Evolutionary conservation across 2,888 invertebrate species (phyloP).

Genomic region (Eumacrocentrus americanus): DNA sequence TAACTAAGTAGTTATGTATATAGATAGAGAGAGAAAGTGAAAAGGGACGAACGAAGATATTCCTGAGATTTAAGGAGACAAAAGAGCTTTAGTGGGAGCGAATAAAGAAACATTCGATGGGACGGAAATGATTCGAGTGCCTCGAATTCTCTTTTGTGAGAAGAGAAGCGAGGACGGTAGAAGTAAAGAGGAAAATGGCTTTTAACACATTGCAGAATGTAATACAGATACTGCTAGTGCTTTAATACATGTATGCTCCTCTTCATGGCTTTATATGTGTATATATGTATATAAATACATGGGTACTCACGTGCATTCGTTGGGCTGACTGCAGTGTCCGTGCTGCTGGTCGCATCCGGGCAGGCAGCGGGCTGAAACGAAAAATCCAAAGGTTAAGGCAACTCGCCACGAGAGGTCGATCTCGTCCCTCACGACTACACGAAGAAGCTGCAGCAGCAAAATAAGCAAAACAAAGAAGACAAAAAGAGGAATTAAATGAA

Average conservation of each 20-base stretch:
- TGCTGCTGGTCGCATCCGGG: constrained; percentile 90
- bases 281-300: background rate
- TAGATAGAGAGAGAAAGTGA: too few species aligned
- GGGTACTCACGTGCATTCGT: constrained; percentile 92
- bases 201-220: too few species aligned
- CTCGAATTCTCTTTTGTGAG: background rate
- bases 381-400: constrained; percentile 59
- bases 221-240: too few species aligned
- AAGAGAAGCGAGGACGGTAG: constrained; percentile 4
- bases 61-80: background rate
- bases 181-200: background rate
- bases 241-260: background rate
- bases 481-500: background rate
- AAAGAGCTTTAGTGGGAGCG: background rate
- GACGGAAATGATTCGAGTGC: background rate
- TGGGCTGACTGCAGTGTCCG: constrained; percentile 90
- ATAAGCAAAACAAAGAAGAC: background rate
- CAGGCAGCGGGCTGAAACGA: constrained; percentile 87
- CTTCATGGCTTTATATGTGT: constrained; percentile 4
- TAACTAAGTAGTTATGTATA: background rate
- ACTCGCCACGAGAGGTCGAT: constrained; percentile 56
- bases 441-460: background rate
- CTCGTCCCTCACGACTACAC: constrained; percentile 52
- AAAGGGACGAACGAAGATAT: background rate
- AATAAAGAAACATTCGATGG: background rate